A percentile compares a stretch with the other conserved stretches of the same genome.
Conservation (phyloP, 2,113 vertebrate genomes). For the Australoheros scitulus region DNA sequence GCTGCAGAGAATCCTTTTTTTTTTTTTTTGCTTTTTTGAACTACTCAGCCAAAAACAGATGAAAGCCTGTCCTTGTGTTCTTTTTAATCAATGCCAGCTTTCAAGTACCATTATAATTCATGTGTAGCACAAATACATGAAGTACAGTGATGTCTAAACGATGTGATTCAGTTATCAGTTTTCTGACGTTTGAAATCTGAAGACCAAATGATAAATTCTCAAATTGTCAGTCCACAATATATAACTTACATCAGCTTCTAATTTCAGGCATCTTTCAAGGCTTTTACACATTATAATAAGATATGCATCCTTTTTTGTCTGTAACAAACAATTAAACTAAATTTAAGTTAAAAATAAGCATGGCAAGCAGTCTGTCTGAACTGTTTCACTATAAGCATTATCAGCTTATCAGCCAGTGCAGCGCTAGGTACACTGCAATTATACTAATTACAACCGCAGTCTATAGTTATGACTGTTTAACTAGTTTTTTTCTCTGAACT, state of each 20-base stretch:
- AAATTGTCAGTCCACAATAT: not conserved
- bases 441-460: not conserved
- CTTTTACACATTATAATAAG: not conserved
- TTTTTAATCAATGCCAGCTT: slow-evolving; percentile 20
- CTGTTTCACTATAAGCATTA: not conserved
- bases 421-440: not conserved
- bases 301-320: not conserved
- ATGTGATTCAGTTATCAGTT: not conserved
- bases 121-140: not conserved
- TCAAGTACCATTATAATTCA: not conserved
- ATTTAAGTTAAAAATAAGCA: not conserved
- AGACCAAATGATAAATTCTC: not conserved
- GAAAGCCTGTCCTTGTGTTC: slow-evolving; percentile 11
- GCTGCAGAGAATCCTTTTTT: slow-evolving; percentile 23
- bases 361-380: not conserved
- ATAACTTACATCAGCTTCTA: not conserved
- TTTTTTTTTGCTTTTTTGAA: slow-evolving; percentile 19
- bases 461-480: slow-evolving; percentile 3
- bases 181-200: not conserved
- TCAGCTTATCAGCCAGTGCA: not conserved
- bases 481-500: not conserved
- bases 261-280: not conserved
- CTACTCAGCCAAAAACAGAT: slow-evolving; percentile 1
- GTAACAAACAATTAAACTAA: not conserved
- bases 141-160: not conserved